A percentile compares a stretch with the other conserved stretches of the same genome.
Conservation (phyloP, 2,888 invertebrate genomes). For the Disparrhopalites patrizii region DNA sequence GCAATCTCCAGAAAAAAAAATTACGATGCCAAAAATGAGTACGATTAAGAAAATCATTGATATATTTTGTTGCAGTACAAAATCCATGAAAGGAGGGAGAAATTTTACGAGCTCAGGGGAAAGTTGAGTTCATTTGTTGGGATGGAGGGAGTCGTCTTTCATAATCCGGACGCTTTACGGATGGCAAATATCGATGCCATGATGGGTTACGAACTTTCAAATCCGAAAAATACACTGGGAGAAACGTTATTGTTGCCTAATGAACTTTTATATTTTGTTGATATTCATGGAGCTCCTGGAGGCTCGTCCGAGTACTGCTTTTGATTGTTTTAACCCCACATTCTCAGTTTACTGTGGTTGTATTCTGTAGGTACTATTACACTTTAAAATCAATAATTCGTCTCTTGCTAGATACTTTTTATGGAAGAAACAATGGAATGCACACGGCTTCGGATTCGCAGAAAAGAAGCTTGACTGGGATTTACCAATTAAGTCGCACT, state of each 20-base stretch:
- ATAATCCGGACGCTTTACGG: conserved; percentile 81
- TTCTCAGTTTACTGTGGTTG: background rate
- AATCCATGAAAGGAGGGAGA: conserved; percentile 8
- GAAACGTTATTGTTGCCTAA: conserved; percentile 49
- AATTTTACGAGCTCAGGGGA: conserved; percentile 7
- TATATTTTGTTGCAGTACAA: background rate
- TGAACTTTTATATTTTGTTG: conserved; percentile 79
- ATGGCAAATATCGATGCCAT: conserved; percentile 96
- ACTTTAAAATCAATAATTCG: background rate
- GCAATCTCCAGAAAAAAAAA: background rate
- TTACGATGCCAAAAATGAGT: background rate
- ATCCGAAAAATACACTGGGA: conserved; percentile 62
- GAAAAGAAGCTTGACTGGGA: conserved; percentile 66
- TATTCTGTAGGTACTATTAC: no score
- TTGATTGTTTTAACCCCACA: background rate
- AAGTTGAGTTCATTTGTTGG: background rate
- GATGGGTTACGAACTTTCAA: conserved; percentile 84
- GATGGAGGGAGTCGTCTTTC: conserved; percentile 59
- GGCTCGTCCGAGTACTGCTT: conserved; percentile 83
- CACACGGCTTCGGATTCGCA: conserved; percentile 95
- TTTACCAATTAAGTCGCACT: conserved; percentile 60
- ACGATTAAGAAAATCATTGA: background rate
- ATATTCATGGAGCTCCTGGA: conserved; percentile 95
- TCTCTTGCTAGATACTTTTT: conserved; percentile 60
- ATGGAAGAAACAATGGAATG: conserved; percentile 59